These are phyloP conservation scores for Coptodon rendalli DNA, from an alignment of 2,113 vertebrate genomes.

Conservation along the genomic window DNA sequence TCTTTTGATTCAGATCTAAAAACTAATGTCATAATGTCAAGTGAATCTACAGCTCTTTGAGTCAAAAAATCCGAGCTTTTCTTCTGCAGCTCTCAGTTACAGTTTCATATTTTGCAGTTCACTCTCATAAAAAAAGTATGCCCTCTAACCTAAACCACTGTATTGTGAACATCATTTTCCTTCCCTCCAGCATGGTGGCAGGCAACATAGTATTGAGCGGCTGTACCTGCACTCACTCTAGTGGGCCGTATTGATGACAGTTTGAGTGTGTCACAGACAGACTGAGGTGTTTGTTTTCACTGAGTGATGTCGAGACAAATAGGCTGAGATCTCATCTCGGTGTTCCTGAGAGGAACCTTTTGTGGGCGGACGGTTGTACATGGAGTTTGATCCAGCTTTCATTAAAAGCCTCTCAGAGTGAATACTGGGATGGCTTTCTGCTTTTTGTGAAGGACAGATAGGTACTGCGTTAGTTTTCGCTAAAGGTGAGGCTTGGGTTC, in stretches of 20 bases:
- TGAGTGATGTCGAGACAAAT: constrained; percentile 59
- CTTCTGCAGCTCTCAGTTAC: background rate
- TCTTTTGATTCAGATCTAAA: background rate
- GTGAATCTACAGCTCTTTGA: background rate
- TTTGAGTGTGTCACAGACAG: constrained; percentile 43
- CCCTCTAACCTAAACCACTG: background rate
- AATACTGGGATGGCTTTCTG: background rate
- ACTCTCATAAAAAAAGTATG: background rate
- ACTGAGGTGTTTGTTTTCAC: constrained; percentile 51
- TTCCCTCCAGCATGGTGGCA: background rate
- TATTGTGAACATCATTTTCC: background rate
- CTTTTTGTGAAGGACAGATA: background rate
- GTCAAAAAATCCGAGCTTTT: background rate
- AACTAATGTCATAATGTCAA: background rate
- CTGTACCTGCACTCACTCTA: background rate
- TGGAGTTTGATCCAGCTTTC: constrained; percentile 36
- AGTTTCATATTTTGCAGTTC: background rate
- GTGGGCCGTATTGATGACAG: constrained; percentile 20
- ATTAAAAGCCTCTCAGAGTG: constrained; percentile 33
- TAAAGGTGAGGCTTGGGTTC: background rate
- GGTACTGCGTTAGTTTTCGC: background rate
- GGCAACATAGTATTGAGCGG: background rate
- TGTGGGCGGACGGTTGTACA: background rate
- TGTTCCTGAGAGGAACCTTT: constrained; percentile 25
- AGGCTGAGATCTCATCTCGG: constrained; percentile 56